Evolutionary conservation across 2,797 vertebrate genomes (phyloP).

Genomic region (Denticeps clupeoides): DNA sequence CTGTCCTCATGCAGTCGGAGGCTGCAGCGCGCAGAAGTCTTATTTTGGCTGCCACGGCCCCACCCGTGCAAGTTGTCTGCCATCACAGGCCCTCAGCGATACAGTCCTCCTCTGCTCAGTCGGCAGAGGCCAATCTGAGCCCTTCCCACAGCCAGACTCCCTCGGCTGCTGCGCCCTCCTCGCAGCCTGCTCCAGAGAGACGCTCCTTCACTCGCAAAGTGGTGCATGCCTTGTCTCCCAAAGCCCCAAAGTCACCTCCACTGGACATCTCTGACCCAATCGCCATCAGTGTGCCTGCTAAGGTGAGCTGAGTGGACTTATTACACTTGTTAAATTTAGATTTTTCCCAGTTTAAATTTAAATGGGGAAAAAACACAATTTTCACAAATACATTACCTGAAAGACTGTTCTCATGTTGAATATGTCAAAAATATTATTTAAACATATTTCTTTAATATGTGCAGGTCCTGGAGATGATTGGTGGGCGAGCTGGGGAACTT

Average conservation of each 20-base stretch:
- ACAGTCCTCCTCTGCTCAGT: constrained; percentile 28
- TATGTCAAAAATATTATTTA: too few relatives aligned
- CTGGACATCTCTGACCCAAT: constrained; percentile 61
- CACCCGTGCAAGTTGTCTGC: constrained; percentile 38
- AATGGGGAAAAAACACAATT: too few relatives aligned
- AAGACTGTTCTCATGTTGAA: background rate
- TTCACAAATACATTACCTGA: too few relatives aligned
- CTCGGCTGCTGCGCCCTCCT: constrained; percentile 6
- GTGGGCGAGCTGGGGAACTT: constrained; percentile 46
- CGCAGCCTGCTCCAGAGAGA: constrained; percentile 35
- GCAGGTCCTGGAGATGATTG: constrained; percentile 59
- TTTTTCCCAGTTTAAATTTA: too few relatives aligned
- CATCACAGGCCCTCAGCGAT: constrained; percentile 33
- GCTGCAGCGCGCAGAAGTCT: constrained; percentile 38
- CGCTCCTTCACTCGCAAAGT: constrained; percentile 46
- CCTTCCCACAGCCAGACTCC: constrained; percentile 37
- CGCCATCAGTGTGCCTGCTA: constrained; percentile 58
- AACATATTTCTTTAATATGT: background rate
- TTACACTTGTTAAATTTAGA: background rate
- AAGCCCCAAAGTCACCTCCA: constrained; percentile 39
- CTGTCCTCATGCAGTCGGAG: constrained; percentile 45
- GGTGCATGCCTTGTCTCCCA: constrained; percentile 37
- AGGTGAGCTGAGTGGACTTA: constrained; percentile 23
- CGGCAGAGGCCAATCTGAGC: constrained; percentile 21
- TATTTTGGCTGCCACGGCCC: constrained; percentile 37